Evolutionary conservation across 2,113 vertebrate genomes (phyloP).

Genomic region (Paraplagusia blochii): DNA sequence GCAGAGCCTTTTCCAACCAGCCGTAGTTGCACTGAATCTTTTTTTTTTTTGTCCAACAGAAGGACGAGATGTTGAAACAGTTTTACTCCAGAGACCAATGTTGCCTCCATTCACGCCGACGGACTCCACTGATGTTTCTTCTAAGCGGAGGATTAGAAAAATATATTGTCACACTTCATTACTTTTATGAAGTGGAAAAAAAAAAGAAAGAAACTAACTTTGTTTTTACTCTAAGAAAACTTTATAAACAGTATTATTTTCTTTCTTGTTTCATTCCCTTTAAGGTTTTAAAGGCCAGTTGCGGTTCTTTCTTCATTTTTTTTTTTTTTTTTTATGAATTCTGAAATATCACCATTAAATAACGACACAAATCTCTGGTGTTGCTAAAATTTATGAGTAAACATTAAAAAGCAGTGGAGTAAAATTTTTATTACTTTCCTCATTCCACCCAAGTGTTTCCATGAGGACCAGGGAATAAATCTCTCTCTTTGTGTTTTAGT

Average conservation of each 20-base stretch:
- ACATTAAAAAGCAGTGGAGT: constrained; percentile 26
- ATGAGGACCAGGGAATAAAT: not conserved
- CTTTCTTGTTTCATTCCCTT: constrained; percentile 14
- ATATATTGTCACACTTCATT: constrained; percentile 32
- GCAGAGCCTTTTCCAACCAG: too few species aligned
- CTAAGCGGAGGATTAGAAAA: not conserved
- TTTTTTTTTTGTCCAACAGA: constrained; percentile 32
- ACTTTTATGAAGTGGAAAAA: not conserved
- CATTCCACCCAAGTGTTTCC: constrained; percentile 15
- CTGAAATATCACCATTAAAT: constrained; percentile 14
- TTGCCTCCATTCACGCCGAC: constrained; percentile 18
- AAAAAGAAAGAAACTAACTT: constrained; percentile 13
- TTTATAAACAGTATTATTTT: constrained; percentile 11
- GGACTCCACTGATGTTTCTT: constrained; percentile 36
- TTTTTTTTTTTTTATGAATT: not conserved
- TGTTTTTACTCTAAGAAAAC: constrained; percentile 13
- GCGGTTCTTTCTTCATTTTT: not conserved
- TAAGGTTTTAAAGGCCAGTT: not conserved
- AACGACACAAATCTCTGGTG: constrained; percentile 43
- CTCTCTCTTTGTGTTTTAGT: constrained; percentile 5
- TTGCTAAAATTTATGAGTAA: constrained; percentile 38
- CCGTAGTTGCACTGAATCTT: constrained; percentile 22
- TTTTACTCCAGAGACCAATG: constrained; percentile 46
- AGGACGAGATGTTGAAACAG: constrained; percentile 31
- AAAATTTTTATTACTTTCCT: constrained; percentile 36